Base-by-base conservation (phyloP, 2,797 vertebrate genomes). In the Natrix natrix region DNA sequence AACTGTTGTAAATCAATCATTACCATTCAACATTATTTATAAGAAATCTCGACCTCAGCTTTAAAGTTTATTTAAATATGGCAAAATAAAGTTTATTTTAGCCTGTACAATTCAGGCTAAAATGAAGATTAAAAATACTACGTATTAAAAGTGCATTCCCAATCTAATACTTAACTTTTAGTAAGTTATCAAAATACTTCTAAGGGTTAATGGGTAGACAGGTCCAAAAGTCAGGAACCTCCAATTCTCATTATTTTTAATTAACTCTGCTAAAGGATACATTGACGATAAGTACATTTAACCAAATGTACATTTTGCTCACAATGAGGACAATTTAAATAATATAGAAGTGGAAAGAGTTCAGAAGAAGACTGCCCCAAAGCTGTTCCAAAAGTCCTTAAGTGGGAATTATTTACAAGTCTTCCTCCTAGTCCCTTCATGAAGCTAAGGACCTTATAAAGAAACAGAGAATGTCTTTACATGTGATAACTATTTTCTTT, bases 21-120 rank as follows among this genome's bases (percentile, higher is more conserved):
- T 74, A 69, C 55, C 22, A 14, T 61, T 93, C 92, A 93, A 95
- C 74, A 37, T 91, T 78, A 91, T 78, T 90, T 92, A 91, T 93
- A 92, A 91, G 37, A 56, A 52, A 92, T 10, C 54, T 57, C 4
- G 5, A 57, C 57, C 11, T 61, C n/a, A 56, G 52, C 56, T 87
- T 4, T 14, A 90, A 12, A 12, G 8, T 26, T 87, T 94, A n/a
- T 89, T 95, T 92, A 59, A 17, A 57, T 52, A 52, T 52, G 48
- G 48, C 48, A 52, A 52, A 52, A 52, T 52, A 52, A 52, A 52
- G 48, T 52, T 52, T 52, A 52, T 52, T 52, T 52, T 55, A 86
- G 26, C 28, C 24, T 87, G 17, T 78, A 32, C 95, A 96, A 24
- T 37, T 28, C 24, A 91, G 16, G 52, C 61, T 0, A 91, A 66